These are phyloP conservation scores for Metellina segmentata DNA, from an alignment of 2,888 invertebrate species.

Conservation along the genomic window DNA sequence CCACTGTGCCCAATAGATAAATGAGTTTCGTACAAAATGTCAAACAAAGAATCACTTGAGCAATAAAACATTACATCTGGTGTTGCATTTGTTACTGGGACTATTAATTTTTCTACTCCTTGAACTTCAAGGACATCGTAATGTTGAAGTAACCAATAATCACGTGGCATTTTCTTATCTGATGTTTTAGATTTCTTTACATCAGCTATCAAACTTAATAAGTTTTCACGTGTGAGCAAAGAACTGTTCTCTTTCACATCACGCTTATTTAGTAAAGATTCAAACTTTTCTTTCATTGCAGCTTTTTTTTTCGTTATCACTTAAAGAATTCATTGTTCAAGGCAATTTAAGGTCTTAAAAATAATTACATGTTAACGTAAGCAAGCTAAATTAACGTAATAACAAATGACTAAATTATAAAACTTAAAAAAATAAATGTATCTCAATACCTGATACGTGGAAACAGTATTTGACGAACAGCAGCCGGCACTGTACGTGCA, in stretches of 20 bases:
- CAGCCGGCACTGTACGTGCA: too few species aligned
- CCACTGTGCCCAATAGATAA: slow-evolving; percentile 51
- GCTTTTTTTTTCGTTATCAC: too few species aligned
- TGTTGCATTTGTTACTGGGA: slow-evolving; percentile 8
- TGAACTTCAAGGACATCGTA: slow-evolving; percentile 21
- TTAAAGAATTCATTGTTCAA: too few species aligned
- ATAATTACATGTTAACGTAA: too few species aligned
- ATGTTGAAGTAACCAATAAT: slow-evolving; percentile 29
- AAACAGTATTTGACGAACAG: too few species aligned
- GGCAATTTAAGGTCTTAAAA: too few species aligned
- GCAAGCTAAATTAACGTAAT: too few species aligned
- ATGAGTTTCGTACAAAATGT: slow-evolving; percentile 48
- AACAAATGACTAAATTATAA: too few species aligned
- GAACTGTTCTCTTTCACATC: slow-evolving; percentile 72
- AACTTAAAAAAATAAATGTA: too few species aligned
- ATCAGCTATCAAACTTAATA: slow-evolving; percentile 73
- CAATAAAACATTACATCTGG: not conserved
- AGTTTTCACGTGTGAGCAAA: slow-evolving; percentile 72
- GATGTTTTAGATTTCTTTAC: slow-evolving; percentile 64
- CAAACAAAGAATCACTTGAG: slow-evolving; percentile 14
- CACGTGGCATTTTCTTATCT: slow-evolving; percentile 5
- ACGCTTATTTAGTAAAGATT: too few species aligned
- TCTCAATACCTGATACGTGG: too few species aligned
- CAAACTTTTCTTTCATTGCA: too few species aligned
- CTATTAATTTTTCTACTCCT: slow-evolving; percentile 11